Percentiles rank a stretch among this genome's conserved stretches.
phyloP scores from a whole-genome alignment of 2,113 vertebrate genomes.

The Emberiza fucata region DNA sequence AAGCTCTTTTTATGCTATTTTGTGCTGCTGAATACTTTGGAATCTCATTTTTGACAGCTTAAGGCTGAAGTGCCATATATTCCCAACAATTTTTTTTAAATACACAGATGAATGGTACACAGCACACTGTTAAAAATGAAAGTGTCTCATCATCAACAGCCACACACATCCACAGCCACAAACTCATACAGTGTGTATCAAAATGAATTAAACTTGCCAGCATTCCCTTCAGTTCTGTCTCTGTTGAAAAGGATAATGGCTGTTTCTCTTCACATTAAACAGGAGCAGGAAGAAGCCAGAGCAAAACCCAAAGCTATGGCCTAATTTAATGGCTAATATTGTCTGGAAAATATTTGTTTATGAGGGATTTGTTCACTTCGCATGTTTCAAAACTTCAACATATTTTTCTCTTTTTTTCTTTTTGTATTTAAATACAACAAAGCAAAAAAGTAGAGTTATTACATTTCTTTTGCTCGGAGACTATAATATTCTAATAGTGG shows the following conservation, averaged over 20 bases:
- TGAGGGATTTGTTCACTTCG: neutral
- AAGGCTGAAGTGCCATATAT: neutral
- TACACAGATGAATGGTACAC: neutral
- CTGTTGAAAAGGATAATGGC: neutral
- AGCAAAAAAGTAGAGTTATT: neutral
- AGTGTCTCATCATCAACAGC: neutral
- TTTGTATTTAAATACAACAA: neutral
- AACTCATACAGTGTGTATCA: neutral
- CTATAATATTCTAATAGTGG: neutral
- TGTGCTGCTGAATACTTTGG: neutral
- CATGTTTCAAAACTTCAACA: neutral
- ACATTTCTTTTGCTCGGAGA: neutral
- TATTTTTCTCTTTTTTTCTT: neutral
- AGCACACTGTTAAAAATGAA: neutral
- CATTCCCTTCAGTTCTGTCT: neutral
- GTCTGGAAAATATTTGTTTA: neutral
- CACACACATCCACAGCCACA: neutral
- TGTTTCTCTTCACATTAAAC: neutral
- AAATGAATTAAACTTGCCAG: neutral
- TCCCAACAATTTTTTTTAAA: conserved; percentile 25
- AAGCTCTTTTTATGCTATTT: neutral
- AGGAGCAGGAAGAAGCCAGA: neutral
- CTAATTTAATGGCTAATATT: neutral
- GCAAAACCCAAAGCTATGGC: neutral
- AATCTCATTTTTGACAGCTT: conserved; percentile 20